Evolutionary conservation across 1,140 invertebrate genomes (phyloP), one percentile per base, ranked within the genome.

Genomic region (Heliothis virescens): DNA sequence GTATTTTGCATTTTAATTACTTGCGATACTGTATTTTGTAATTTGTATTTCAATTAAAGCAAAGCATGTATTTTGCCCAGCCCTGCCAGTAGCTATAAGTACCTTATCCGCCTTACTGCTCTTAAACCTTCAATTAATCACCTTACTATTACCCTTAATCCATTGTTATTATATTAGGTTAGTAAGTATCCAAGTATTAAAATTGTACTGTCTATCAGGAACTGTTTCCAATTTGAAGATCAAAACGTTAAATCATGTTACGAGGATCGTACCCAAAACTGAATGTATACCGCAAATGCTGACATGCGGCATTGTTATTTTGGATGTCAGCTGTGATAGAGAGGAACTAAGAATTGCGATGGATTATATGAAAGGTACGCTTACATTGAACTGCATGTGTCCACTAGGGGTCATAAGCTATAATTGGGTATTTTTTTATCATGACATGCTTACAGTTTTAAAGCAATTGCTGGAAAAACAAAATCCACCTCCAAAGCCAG

Each of bases 261-360:
- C 91, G 10, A 86, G 90, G 75, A 92, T 94, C 29, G 73, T 94
- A 79, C 34, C 87, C 10, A 91, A 88, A 84, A 75, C 85, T 9
- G 89, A 93, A 74, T 87, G 88, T 48, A 74, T 94, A 62, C 79
- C 86, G 9, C 83, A 89, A 67, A 91, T 94, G 90, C 82, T 94
- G 26, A 90, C 90, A 18, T 93, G 93, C 79, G 93, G 91, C 47
- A 92, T 89, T 13, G 91, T 94, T 53, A 85, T 94, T 59, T 82
- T 93, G 34, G 93, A 94, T 78, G 89, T 94, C 11, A 93, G 89
- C 73, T 86, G 74, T 59, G 89, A 91, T 60, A 87, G 83, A 80
- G 86, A 89, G 9, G 88, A 93, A 79, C 79, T 92, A 53, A 83
- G 85, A 79, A 82, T 86, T 52, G 88, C 87, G 11, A 87, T 88